Conservation (phyloP, 2,797 vertebrate species). For the Brachyalestes nurse region DNA sequence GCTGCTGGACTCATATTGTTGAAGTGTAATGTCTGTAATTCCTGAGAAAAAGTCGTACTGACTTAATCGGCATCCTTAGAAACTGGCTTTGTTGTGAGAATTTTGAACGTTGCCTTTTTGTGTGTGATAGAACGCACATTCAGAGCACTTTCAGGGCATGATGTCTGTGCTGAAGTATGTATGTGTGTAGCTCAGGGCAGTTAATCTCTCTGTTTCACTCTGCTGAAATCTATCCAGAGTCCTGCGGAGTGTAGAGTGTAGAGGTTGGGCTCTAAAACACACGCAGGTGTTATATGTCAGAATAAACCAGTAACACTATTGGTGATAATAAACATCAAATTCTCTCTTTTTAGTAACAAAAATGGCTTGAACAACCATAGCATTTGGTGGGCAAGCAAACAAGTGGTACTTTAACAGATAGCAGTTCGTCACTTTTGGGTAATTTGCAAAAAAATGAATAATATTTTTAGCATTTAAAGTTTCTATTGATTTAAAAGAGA, state of each 20-base stretch:
- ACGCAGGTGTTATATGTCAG: background rate
- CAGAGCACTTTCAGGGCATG: no score
- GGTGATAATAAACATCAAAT: no score
- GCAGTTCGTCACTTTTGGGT: no score
- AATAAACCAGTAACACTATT: no score
- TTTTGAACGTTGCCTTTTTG: constrained; percentile 1
- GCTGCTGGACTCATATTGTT: constrained; percentile 9
- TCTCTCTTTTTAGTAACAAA: no score
- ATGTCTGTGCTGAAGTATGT: no score
- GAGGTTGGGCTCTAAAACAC: background rate
- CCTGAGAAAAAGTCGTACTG: constrained; percentile 44
- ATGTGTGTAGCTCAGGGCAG: background rate
- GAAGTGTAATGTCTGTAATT: constrained; percentile 9
- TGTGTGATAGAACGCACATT: constrained; percentile 23
- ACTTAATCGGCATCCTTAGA: background rate
- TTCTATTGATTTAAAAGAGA: background rate
- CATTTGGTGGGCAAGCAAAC: no score
- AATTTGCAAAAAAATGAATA: no score
- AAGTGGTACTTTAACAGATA: no score
- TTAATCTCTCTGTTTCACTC: background rate
- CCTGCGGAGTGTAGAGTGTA: background rate
- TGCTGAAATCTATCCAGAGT: background rate
- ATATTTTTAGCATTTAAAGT: no score
- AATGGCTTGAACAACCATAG: no score
- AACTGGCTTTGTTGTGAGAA: background rate